These are phyloP conservation scores for Accipiter virgatus DNA, from an alignment of 2,113 vertebrate species.

Conservation along the genomic window DNA sequence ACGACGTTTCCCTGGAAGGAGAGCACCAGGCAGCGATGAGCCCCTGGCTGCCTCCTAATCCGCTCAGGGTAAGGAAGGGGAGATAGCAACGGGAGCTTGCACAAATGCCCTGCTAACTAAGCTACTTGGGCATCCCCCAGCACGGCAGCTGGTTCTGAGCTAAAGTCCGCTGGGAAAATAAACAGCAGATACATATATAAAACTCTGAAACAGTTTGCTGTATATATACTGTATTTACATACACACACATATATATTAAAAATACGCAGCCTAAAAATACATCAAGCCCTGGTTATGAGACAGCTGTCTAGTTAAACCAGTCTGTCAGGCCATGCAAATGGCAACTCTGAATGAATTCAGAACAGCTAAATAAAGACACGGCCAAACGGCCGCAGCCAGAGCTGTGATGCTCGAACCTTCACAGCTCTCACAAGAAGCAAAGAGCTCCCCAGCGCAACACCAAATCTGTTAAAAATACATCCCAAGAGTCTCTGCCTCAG, in stretches of 20 bases:
- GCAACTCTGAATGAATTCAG: neutral
- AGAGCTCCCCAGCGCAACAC: neutral
- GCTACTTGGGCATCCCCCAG: neutral
- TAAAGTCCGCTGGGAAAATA: neutral
- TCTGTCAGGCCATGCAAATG: neutral
- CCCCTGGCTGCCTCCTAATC: neutral
- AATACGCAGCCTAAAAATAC: neutral
- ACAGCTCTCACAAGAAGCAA: neutral
- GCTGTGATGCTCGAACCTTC: neutral
- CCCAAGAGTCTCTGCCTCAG: neutral
- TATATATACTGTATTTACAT: no score
- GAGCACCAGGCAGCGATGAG: neutral
- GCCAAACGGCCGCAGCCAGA: neutral
- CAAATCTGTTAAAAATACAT: neutral
- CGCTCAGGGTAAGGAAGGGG: neutral
- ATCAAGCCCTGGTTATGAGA: neutral
- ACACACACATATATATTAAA: neutral
- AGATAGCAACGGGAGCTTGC: neutral
- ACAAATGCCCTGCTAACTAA: neutral
- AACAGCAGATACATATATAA: neutral
- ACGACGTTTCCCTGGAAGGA: constrained; percentile 82
- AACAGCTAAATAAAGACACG: neutral
- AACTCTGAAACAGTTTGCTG: neutral
- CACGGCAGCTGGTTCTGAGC: neutral
- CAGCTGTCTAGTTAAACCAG: neutral